Base-by-base conservation (phyloP, 2,113 vertebrate species). In the Paradoxurus hermaphroditus region DNA sequence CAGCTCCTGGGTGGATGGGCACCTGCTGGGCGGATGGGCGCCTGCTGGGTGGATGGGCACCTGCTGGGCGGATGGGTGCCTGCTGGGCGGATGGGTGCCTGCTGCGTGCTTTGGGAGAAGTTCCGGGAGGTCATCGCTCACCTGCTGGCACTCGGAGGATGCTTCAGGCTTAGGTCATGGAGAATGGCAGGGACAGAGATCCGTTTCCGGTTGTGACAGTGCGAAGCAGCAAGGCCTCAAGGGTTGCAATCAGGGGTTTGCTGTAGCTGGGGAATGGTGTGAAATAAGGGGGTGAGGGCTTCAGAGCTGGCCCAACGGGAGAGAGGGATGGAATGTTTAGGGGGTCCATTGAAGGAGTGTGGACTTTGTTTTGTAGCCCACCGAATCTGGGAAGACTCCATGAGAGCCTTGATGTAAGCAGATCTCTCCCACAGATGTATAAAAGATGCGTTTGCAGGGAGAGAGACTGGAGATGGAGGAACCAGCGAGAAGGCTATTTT, bases 331-430 rank as follows among this genome's bases (percentile, higher is more conserved):
- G 19, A 81, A 75, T 41, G 19, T 75, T 92, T 65, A 77, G 21
- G 63, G 29, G 19, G 21, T 88, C 92, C 44, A 62, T 72, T 63
- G 96, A 86, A 91, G 53, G 91, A 95, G 83, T 79, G 19, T 93
- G 39, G 25, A n/a, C 16, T 92, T 91, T 77, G 62, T 91, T 84
- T 85, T 75, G 15, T 11, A 92, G 84, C 18, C 18, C 44, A 44
- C 7, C 51, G 46, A 65, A 85, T 12, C 23, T 84, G 3, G 1
- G 12, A 49, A 31, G 29, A 78, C 29, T 97, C 59, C 83, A 10
- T 39, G 49, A 91, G 25, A 73, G 68, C 7, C 70, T 90, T 93
- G n/a, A 13, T 90, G 91, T 94, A 62, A 94, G 72, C 90, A 44
- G 18, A 49, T 84, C 49, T 36, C 31, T 81, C 41, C 65, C 9